A percentile compares a stretch with the other conserved stretches of the same genome.
Conservation (phyloP, 2,888 invertebrate species). For the Euzophera pinguis region DNA sequence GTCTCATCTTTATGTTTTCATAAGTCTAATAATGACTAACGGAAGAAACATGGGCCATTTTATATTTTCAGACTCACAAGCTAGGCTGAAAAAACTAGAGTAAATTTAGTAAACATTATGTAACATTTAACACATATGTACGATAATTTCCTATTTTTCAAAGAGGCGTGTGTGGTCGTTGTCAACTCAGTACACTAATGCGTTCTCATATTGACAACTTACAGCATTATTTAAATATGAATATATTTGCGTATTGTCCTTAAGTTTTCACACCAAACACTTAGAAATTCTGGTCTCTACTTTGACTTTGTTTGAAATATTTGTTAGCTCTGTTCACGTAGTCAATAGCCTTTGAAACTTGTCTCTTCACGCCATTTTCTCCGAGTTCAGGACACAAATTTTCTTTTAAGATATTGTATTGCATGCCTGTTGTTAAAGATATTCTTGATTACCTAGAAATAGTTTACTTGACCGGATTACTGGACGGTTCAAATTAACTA, state of each 20-base stretch:
- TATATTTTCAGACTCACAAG: too few species aligned
- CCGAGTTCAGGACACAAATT: neutral
- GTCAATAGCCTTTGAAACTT: conserved; percentile 1
- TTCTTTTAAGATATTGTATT: neutral
- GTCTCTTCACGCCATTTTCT: conserved; percentile 10
- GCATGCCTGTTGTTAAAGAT: neutral
- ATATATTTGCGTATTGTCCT: conserved; percentile 7
- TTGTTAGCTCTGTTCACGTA: conserved; percentile 6
- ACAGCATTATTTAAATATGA: neutral
- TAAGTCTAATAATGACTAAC: too few species aligned
- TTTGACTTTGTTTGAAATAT: conserved; percentile 3
- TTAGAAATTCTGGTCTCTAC: conserved; percentile 11
- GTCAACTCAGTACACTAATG: neutral
- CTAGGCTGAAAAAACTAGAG: too few species aligned
- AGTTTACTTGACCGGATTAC: too few species aligned
- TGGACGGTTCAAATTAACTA: too few species aligned
- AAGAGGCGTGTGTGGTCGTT: neutral
- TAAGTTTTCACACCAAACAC: conserved; percentile 8
- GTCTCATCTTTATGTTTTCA: too few species aligned
- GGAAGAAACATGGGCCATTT: too few species aligned
- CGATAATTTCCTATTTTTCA: neutral
- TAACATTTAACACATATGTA: neutral
- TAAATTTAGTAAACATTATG: conserved; percentile 8
- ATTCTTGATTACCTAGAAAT: neutral
- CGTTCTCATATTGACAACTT: neutral